Base-by-base conservation (phyloP, 2,113 vertebrate genomes). In the Tapirus terrestris region DNA sequence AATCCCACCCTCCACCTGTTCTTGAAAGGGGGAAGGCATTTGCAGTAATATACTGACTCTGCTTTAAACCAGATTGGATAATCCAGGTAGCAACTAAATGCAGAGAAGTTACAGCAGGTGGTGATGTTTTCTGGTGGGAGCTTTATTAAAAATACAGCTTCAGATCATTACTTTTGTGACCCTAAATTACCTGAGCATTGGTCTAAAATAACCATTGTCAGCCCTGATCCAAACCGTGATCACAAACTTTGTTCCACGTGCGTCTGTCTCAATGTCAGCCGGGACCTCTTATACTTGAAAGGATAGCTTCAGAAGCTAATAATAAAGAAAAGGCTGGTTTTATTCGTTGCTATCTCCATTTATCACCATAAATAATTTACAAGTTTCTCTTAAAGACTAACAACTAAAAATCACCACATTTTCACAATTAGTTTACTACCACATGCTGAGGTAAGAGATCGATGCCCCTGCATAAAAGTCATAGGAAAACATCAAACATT, bases 161-260 rank as follows among this genome's bases (percentile, higher is more conserved):
- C 56, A 94, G 89, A 67, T 29, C 76, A 91, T 87, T 92, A 82
- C 73, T 81, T 97, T 89, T 94, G 81, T 95, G 82, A 89, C 23
- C 86, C 36, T 84, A 56, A 72, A 73, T 33, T 68, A 53, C 89
- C 89, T 25, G 6, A 48, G 13, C 82, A 10, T 39, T 81, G 92
- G 80, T 82, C 89, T 94, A 31, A 84, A 81, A 70, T 29, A 23
- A 48, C 75, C 56, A 21, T 91, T 53, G 23, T 92, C 39, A n/a
- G 6, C n/a, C n/a, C n/a, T 68, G 12, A 75, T 39, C 51, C 33
- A 39, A 51, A 23, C 3, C 8, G 36, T 53, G n/a, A 11, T 29
- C 31, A 48, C 58, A 83, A 58, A 67, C 29, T 33, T 79, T 31
- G 10, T 23, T 25, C 17, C n/a, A 11, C 58, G 20, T 0, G 14